Evolutionary conservation across 2,888 invertebrate genomes (phyloP).

Genomic region (Eupithecia subumbrata): DNA sequence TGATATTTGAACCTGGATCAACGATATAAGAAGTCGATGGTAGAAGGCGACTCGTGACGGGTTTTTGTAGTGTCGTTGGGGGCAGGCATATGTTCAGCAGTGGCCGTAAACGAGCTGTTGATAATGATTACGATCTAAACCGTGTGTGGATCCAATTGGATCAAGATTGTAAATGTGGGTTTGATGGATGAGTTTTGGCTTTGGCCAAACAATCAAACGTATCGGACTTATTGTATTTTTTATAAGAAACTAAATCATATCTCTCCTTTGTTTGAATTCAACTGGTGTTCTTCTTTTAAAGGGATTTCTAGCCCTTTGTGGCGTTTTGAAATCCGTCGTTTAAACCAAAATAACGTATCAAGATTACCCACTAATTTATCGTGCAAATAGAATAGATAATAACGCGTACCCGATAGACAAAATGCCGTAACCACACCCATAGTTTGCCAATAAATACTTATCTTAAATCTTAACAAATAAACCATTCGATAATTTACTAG

Average conservation of each 20-base stretch:
- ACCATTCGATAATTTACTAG: constrained; percentile 17
- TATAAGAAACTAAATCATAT: not conserved
- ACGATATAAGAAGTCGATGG: not conserved
- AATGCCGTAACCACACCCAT: constrained; percentile 8
- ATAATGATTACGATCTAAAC: not conserved
- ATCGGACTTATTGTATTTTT: not conserved
- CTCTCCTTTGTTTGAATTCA: not conserved
- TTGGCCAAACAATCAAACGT: not conserved
- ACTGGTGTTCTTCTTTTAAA: not conserved
- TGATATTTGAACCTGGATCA: not conserved
- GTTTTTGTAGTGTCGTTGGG: not conserved
- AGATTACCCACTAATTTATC: not conserved
- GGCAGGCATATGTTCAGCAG: not conserved
- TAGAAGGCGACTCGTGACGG: not conserved
- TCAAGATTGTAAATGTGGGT: not conserved
- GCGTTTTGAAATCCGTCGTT: not conserved
- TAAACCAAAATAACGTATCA: not conserved
- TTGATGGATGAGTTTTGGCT: not conserved
- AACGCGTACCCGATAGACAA: not conserved
- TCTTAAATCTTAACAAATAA: constrained; percentile 17
- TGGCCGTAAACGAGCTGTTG: too few relatives aligned
- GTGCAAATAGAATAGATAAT: not conserved
- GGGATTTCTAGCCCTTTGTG: not conserved
- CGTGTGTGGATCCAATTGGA: not conserved
- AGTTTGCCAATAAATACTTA: constrained; percentile 9